These are phyloP conservation scores for Cossypha caffra DNA, from an alignment of 2,797 vertebrate genomes.

Conservation along the genomic window DNA sequence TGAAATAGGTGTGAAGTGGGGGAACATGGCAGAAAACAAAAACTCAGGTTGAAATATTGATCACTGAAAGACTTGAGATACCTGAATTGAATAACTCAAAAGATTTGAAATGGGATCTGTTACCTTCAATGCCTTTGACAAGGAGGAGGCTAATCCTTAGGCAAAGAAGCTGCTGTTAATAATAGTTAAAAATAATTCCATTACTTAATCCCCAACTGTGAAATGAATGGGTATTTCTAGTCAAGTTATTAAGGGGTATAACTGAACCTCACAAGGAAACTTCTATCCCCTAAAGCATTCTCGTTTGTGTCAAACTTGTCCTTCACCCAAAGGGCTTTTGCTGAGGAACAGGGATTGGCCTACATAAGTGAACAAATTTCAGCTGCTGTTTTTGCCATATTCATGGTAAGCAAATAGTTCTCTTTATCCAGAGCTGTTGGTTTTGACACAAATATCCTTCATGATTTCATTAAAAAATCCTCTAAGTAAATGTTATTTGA, in stretches of 20 bases:
- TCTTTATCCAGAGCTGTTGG: not conserved
- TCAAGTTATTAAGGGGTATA: not conserved
- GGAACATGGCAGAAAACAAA: not conserved
- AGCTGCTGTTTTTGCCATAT: not conserved
- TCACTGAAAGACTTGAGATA: not conserved
- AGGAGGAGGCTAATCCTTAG: not conserved
- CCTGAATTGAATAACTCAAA: not conserved
- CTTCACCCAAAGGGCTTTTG: not conserved
- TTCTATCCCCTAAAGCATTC: not conserved
- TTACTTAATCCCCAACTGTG: constrained; percentile 18
- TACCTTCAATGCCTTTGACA: not conserved
- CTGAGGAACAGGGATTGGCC: not conserved
- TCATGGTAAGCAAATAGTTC: not conserved
- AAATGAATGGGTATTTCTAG: not conserved
- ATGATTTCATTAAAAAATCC: not conserved
- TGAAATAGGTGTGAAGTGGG: not conserved
- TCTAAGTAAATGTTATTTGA: not conserved
- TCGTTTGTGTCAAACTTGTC: not conserved
- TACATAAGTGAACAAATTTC: not conserved
- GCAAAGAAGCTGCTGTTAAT: not conserved
- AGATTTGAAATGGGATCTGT: not conserved
- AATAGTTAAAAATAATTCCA: constrained; percentile 27
- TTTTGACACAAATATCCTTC: not conserved
- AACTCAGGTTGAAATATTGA: not conserved
- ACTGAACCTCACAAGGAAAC: constrained; percentile 3